Base-by-base conservation (phyloP, 2,888 invertebrate genomes). In the Nebria salina region DNA sequence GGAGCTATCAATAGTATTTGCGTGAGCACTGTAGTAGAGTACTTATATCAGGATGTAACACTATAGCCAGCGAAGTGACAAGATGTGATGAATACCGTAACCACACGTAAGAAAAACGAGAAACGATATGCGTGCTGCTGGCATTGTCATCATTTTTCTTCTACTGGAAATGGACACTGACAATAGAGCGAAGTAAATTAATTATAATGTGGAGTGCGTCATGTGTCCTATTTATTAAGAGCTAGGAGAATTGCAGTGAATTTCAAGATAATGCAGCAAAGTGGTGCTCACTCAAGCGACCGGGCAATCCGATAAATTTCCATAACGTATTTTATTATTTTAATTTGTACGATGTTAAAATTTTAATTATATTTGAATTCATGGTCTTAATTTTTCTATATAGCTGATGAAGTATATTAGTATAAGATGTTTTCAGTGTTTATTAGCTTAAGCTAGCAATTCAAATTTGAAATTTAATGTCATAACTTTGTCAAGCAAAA, bases 81-180 rank as follows among this genome's bases (percentile, higher is more conserved):
- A 68, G 68, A 25, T 68, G 68, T 26, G 68, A 9, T 26, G 2
- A 5, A 54, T 54, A 54, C 54, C 4, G 6, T 54, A 20, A 13
- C 26, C 20, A 64, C 41, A 77, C 72, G 65, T 70, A 70, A 70
- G 70, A 15, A 72, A 65, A 41, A 41, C 25, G 79, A 80, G 54
- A 54, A 75, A 75, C 75, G 80, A 80, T 76, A 72, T 72, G 26
- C 76, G 76, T 81, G 81, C 76, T 76, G 76, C 76, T 81, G 81
- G 76, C 81, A 81, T 43, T 65, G 76, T 81, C 81, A 76, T 81
- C 81, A 81, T 81, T 81, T 81, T 81, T 81, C 81, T 81, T 81
- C 73, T 76, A 87, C 86, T 86, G 87, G 83, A 86, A 86, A 87
- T 86, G 87, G 87, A 87, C 86, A 87, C 76, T 65, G 81, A 81